Evolutionary conservation across 2,797 vertebrate species (phyloP).

Genomic region (Mastacembelus armatus): DNA sequence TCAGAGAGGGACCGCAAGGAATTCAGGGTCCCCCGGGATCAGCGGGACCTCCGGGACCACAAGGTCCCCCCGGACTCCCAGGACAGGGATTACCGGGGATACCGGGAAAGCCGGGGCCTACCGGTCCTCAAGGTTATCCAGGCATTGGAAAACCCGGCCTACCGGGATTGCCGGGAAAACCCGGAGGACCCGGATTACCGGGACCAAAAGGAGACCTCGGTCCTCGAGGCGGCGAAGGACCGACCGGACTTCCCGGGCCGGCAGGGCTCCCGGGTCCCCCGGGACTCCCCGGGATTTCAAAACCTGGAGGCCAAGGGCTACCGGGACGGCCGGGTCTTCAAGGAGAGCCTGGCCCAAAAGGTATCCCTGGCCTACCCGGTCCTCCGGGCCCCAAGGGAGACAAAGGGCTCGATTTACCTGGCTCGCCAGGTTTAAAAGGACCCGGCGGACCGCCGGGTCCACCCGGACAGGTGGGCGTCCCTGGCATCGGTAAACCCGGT

Average conservation of each 20-base stretch:
- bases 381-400: conserved; percentile 89
- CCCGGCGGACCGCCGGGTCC: conserved; percentile 88
- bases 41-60: conserved; percentile 84
- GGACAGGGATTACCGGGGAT: conserved; percentile 91
- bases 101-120: conserved; percentile 91
- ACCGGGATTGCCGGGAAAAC: conserved; percentile 95
- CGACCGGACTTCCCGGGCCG: conserved; percentile 90
- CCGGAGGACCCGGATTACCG: conserved; percentile 89
- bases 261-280: conserved; percentile 92
- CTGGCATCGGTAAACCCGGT: conserved; percentile 91
- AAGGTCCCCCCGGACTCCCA: conserved; percentile 87
- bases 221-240: conserved; percentile 87
- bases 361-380: conserved; percentile 87
- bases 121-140: conserved; percentile 89
- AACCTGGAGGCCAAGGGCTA: conserved; percentile 89
- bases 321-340: conserved; percentile 88
- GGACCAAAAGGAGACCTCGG: conserved; percentile 93
- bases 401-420: conserved; percentile 89
- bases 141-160: conserved; percentile 96
- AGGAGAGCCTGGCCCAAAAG: conserved; percentile 93
- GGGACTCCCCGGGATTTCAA: conserved; percentile 91
- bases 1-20: conserved; percentile 89
- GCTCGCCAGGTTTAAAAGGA: conserved; percentile 92
- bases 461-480: conserved; percentile 87
- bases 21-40: conserved; percentile 88